Percentiles rank a stretch among this genome's conserved stretches.
Evolutionary conservation across 2,888 invertebrate genomes (phyloP).

Genomic region (Lypha dubia): DNA sequence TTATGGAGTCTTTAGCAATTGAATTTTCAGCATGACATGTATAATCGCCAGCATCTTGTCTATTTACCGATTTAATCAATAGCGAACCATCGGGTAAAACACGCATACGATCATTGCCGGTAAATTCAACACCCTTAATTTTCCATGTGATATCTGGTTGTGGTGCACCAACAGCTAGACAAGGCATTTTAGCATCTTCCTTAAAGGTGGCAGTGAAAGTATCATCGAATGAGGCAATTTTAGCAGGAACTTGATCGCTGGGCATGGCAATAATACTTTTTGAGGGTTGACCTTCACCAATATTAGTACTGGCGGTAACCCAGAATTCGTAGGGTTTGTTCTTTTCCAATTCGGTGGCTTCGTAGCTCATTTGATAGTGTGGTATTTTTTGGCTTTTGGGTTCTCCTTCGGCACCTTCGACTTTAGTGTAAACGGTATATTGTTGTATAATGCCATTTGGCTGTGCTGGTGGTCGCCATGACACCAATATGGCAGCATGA

Average conservation of each 20-base stretch:
- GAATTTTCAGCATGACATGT: conserved; percentile 96
- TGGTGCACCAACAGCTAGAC: conserved; percentile 95
- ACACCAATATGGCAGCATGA: conserved; percentile 94
- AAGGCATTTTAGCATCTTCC: conserved; percentile 95
- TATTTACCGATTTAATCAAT: conserved; percentile 93
- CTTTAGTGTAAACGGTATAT: conserved; percentile 95
- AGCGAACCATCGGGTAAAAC: conserved; percentile 95
- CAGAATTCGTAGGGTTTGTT: conserved; percentile 95
- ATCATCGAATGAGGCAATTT: conserved; percentile 97
- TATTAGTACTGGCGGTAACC: conserved; percentile 96
- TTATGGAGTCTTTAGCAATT: conserved; percentile 95
- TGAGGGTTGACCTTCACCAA: conserved; percentile 96
- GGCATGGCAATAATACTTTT: conserved; percentile 94
- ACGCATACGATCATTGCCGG: conserved; percentile 91
- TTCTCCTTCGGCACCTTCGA: conserved; percentile 87
- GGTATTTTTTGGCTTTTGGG: conserved; percentile 91
- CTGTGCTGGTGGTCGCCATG: conserved; percentile 96
- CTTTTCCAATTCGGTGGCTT: conserved; percentile 92
- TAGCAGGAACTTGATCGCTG: conserved; percentile 91
- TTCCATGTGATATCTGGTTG: conserved; percentile 95
- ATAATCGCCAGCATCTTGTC: conserved; percentile 96
- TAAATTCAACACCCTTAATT: conserved; percentile 91
- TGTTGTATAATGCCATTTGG: conserved; percentile 97
- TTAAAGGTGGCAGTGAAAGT: conserved; percentile 96
- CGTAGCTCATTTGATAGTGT: conserved; percentile 93